Evolutionary conservation across 2,888 invertebrate species (phyloP).

Genomic region (Eudiplozoon nipponicum): DNA sequence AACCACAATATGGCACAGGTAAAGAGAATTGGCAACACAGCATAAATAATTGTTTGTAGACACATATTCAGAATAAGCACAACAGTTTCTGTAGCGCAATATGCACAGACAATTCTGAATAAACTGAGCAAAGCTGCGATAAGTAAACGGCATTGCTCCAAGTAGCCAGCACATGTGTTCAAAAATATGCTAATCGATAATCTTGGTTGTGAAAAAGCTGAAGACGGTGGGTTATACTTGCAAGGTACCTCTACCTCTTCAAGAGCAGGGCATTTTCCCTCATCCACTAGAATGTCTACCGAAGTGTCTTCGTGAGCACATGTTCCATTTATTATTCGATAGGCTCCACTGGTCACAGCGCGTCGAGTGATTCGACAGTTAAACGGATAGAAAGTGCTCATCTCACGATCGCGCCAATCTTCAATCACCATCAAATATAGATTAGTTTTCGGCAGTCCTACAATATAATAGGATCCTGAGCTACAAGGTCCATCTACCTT

Average conservation of each 20-base stretch:
- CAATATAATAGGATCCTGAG: slow-evolving; percentile 28
- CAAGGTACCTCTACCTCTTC: slow-evolving; percentile 20
- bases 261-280: slow-evolving; percentile 24
- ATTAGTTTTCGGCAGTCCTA: slow-evolving; percentile 26
- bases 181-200: too few relatives aligned
- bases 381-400: slow-evolving; percentile 26
- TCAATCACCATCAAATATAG: slow-evolving; percentile 27
- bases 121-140: too few relatives aligned
- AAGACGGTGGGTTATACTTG: slow-evolving; percentile 17
- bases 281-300: slow-evolving; percentile 21
- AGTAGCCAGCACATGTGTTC: too few relatives aligned
- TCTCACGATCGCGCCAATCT: slow-evolving; percentile 24
- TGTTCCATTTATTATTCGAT: slow-evolving; percentile 28
- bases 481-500: slow-evolving; percentile 29
- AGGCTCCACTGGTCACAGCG: slow-evolving; percentile 28
- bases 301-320: slow-evolving; percentile 25
- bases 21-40: too few relatives aligned
- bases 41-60: too few relatives aligned
- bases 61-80: too few relatives aligned
- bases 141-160: too few relatives aligned
- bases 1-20: too few relatives aligned
- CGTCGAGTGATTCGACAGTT: slow-evolving; percentile 27
- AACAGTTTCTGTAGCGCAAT: too few relatives aligned
- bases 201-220: too few relatives aligned
- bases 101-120: too few relatives aligned